These are phyloP conservation scores for Macropodus opercularis DNA, from an alignment of 2,797 vertebrate genomes.

Conservation along the genomic window DNA sequence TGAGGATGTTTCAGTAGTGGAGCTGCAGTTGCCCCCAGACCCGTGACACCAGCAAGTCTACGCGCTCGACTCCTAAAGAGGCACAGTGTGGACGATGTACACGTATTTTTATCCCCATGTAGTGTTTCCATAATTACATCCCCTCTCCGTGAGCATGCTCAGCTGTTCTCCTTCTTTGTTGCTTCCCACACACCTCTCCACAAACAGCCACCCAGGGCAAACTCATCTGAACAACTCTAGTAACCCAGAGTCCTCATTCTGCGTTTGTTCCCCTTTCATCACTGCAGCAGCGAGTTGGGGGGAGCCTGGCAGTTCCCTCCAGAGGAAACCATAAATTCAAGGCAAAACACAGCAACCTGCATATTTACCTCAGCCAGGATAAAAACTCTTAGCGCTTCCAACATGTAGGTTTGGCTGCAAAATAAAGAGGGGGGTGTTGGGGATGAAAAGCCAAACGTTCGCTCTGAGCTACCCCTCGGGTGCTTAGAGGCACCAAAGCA, in stretches of 20 bases:
- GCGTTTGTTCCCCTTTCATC: slow-evolving; percentile 59
- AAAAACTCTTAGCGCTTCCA: slow-evolving; percentile 32
- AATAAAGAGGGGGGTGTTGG: background rate
- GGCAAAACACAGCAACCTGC: slow-evolving; percentile 47
- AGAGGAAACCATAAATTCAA: slow-evolving; percentile 37
- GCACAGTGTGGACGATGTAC: background rate
- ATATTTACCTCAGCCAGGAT: slow-evolving; percentile 52
- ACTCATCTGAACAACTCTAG: slow-evolving; percentile 30
- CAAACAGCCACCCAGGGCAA: slow-evolving; percentile 30
- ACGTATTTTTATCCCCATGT: slow-evolving; percentile 3
- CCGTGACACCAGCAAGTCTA: background rate
- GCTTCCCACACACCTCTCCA: slow-evolving; percentile 2
- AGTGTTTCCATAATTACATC: slow-evolving; percentile 14
- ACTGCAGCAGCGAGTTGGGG: slow-evolving; percentile 25
- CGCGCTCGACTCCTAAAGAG: background rate
- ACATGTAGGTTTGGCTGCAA: slow-evolving; percentile 41
- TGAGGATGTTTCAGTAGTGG: background rate
- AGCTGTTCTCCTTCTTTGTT: slow-evolving; percentile 25
- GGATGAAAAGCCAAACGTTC: slow-evolving; percentile 49
- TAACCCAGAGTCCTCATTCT: slow-evolving; percentile 39
- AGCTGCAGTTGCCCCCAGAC: background rate
- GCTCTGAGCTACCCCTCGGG: slow-evolving; percentile 47
- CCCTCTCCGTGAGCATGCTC: slow-evolving; percentile 1
- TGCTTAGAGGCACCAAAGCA: slow-evolving; percentile 31
- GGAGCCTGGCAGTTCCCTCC: slow-evolving; percentile 23